These are phyloP conservation scores for Drosophila ustulata DNA, from an alignment of 2,888 invertebrate genomes.

Conservation along the genomic window DNA sequence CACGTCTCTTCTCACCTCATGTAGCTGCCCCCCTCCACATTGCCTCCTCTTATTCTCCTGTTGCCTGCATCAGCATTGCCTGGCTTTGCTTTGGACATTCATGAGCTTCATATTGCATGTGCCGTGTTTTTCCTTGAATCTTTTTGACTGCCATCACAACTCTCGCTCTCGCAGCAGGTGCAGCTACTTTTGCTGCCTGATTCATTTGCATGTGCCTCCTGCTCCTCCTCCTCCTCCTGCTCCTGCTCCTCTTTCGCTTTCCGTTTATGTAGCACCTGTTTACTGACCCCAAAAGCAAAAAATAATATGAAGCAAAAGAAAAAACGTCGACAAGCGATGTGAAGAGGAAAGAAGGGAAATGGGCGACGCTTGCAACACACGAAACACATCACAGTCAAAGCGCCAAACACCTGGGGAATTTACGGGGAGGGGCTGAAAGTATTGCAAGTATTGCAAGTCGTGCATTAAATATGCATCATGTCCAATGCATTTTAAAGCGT, in stretches of 20 bases:
- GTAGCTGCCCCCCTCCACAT: neutral
- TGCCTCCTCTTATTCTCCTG: neutral
- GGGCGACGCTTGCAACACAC: constrained; percentile 47
- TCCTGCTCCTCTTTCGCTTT: constrained; percentile 12
- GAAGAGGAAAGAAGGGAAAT: constrained; percentile 7
- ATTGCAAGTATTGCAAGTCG: constrained; percentile 52
- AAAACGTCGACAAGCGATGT: constrained; percentile 9
- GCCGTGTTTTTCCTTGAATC: constrained; percentile 48
- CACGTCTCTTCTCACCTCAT: neutral
- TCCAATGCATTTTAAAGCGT: constrained; percentile 72
- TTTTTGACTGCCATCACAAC: constrained; percentile 48
- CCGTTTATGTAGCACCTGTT: constrained; percentile 52
- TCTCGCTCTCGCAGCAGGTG: constrained; percentile 41
- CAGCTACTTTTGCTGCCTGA: constrained; percentile 54
- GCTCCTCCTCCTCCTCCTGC: neutral
- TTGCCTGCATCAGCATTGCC: neutral
- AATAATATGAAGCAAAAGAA: constrained; percentile 18
- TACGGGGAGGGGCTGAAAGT: neutral
- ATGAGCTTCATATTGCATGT: constrained; percentile 60
- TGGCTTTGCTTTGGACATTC: constrained; percentile 43
- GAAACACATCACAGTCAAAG: constrained; percentile 64
- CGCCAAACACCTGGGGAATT: constrained; percentile 29
- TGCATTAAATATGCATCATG: constrained; percentile 75
- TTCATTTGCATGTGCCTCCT: constrained; percentile 63
- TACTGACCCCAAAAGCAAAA: constrained; percentile 67